Percentiles rank a stretch among this genome's conserved stretches.
phyloP scores from a whole-genome alignment of 2,888 invertebrate species.

The Pycnomerus fuliginosus region DNA sequence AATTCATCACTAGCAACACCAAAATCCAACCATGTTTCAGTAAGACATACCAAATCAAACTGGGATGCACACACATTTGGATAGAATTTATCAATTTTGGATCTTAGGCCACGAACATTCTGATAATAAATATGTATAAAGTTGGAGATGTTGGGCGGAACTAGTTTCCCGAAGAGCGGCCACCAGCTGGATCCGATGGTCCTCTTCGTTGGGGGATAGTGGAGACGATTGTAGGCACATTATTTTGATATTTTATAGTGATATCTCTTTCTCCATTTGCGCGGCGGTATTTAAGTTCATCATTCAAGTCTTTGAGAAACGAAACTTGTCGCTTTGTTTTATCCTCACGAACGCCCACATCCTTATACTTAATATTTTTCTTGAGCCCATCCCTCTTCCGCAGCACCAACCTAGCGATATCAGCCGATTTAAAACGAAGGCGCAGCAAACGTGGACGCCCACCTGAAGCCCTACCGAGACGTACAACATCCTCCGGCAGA shows the following conservation, averaged over 20 bases:
- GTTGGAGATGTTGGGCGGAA: neutral
- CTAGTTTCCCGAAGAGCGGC: neutral
- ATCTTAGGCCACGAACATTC: neutral
- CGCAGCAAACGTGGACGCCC: neutral
- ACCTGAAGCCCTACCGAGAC: conserved; percentile 1
- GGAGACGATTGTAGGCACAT: neutral
- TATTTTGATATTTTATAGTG: too few species aligned
- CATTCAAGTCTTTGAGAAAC: neutral
- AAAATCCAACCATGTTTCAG: neutral
- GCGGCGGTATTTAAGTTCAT: neutral
- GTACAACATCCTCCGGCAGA: conserved; percentile 2
- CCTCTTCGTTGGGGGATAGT: neutral
- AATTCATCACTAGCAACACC: neutral
- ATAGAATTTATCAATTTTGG: neutral
- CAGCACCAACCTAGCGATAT: conserved; percentile 1
- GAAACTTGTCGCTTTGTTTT: neutral
- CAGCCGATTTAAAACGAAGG: conserved; percentile 2
- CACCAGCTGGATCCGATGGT: neutral
- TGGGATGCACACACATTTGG: neutral
- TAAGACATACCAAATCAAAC: conserved; percentile 1
- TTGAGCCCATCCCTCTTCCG: neutral
- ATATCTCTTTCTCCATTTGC: neutral
- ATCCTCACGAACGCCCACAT: neutral
- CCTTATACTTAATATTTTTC: neutral
- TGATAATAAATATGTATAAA: neutral